Conservation (phyloP, 1,140 invertebrate genomes). For the Frieseomelitta varia region DNA sequence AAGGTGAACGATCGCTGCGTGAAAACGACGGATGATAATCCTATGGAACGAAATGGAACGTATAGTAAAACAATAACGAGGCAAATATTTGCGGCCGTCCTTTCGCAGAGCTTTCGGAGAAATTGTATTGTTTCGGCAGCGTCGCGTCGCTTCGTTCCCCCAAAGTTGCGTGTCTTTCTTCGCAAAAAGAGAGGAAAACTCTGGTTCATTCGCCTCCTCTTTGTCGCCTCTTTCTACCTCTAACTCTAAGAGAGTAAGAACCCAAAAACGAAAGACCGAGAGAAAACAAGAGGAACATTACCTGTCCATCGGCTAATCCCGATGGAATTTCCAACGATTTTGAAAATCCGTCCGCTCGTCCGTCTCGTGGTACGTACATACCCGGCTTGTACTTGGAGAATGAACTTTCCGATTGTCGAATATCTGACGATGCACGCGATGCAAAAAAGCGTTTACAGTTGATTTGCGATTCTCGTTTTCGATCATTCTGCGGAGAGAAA, state of each 20-base stretch:
- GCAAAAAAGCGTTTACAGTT: not conserved
- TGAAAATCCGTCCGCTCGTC: rapidly evolving
- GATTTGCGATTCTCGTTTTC: not conserved
- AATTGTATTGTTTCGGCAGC: not conserved
- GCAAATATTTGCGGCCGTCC: conserved; percentile 70
- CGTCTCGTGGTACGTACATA: not conserved
- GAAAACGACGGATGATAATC: conserved; percentile 68
- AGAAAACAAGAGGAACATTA: not conserved
- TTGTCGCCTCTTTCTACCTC: too few species aligned
- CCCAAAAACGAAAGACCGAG: not conserved
- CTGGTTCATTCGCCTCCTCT: too few species aligned
- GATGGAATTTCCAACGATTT: conserved; percentile 19
- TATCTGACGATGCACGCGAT: not conserved
- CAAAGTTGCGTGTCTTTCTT: not conserved
- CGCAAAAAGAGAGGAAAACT: not conserved
- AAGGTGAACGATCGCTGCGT: not conserved
- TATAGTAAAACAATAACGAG: conserved; percentile 72
- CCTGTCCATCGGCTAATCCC: conserved; percentile 26
- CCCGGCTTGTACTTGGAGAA: not conserved
- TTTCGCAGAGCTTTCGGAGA: not conserved
- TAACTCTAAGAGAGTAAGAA: not conserved
- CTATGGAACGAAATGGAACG: conserved; percentile 46
- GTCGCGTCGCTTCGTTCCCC: not conserved
- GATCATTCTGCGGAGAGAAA: not conserved
- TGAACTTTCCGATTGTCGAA: not conserved